Evolutionary conservation across 2,797 vertebrate species (phyloP), one percentile per base, ranked within the genome.

Genomic region (Anguilla megastoma): DNA sequence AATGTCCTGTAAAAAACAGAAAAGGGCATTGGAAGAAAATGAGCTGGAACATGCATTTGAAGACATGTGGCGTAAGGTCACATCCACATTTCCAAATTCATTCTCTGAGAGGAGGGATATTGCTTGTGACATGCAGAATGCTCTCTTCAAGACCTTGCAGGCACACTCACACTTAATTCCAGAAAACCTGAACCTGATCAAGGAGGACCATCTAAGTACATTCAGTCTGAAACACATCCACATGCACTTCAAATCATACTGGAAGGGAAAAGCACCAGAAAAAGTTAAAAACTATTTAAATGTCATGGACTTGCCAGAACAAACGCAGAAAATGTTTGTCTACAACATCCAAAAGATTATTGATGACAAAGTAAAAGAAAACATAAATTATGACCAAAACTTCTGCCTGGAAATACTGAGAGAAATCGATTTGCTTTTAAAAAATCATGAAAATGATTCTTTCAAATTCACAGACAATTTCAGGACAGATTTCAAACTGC

Each of bases 401-500:
- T 84, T 36, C 45, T 84, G 80, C 21, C 21, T n/a, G 80, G 80
- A 84, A 84, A 84, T 54, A 27, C 45, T 84, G 48, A 84, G 80
- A 84, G 50, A 33, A 48, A 52, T 84, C 12, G 80, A 84, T 54
- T n/a, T 1, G 18, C 45, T 84, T 54, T 24, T 84, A 24, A n/a
- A 30, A 8, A 84, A 50, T 84, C 3, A n/a, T 27, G 45, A 21
- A 14, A 21, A 92, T n/a, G 90, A 90, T 0, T 89, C 21, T 21
- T 90, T 90, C 0, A 84, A 86, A 86, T 24, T 12, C 16, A 90
- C 76, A 3, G 1, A 10, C 6, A 21, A 87, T 48, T 94, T 91
- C 89, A 92, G 91, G 79, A 30, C 92, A 66, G 89, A 92, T 16
- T 79, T 95, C 30, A 95, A 93, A 83, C 33, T 93, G 56, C 86